Conservation (phyloP, 2,797 vertebrate genomes). For the Rhabdomys pumilio region DNA sequence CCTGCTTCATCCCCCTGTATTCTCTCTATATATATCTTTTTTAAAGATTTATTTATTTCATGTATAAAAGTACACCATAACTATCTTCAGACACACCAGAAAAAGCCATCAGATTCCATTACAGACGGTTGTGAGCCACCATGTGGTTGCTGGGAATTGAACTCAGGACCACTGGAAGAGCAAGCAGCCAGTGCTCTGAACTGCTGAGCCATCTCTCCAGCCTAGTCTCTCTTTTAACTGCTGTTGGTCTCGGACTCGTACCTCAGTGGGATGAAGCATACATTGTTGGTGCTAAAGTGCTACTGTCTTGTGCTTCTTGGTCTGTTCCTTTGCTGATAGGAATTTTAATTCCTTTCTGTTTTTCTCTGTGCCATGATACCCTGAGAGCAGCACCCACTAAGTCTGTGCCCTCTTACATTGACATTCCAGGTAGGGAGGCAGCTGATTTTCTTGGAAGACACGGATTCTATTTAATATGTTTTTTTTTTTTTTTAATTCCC, state of each 20-base stretch:
- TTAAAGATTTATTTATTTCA: too few species aligned
- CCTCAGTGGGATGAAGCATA: neutral
- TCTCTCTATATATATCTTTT: too few species aligned
- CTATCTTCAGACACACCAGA: neutral
- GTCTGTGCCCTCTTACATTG: constrained; percentile 1
- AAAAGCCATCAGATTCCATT: neutral
- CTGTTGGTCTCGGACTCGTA: neutral
- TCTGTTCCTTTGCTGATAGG: neutral
- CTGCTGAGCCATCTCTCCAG: neutral
- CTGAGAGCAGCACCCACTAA: neutral
- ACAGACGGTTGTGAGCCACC: neutral
- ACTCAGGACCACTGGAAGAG: neutral
- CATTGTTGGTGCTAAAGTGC: neutral
- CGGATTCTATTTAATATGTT: constrained; percentile 40
- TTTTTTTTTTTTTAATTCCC: neutral
- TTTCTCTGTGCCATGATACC: neutral
- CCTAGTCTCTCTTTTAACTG: neutral
- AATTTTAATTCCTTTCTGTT: neutral
- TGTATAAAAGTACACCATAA: neutral
- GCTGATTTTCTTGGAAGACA: constrained; percentile 36
- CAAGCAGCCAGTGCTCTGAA: neutral
- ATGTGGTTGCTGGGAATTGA: neutral
- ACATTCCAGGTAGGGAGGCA: neutral
- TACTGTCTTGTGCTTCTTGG: neutral
- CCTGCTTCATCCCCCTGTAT: too few species aligned